Evolutionary conservation across 1,140 invertebrate species (phyloP), one percentile per base, ranked within the genome.

Genomic region (Aphidius gifuensis): DNA sequence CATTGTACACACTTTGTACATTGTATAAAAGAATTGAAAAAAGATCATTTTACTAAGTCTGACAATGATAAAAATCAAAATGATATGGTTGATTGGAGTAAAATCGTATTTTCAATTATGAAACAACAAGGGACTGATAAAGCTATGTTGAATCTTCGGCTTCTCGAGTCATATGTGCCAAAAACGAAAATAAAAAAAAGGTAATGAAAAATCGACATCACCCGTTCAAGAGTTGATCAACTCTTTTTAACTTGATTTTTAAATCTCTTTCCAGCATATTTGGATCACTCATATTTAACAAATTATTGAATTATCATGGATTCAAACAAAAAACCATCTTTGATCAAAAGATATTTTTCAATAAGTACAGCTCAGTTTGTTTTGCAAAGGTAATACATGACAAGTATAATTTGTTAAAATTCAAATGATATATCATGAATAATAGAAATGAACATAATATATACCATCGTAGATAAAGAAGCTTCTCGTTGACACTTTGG

Each of bases 221-320:
- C 9, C 4, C 11, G 4, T 16, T 40, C 23, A 1, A 32, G 4
- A 42, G 38, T 2, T n/a, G 1, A 39, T 58, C 16, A 54, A 43
- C 8, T 55, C 54, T 59, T 40, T 45, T 58, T 39, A 9, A 58
- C 46, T 67, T 56, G 32, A 66, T 62, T 21, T 65, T 54, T 59
- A 9, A 49, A 49, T 50, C 4, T 5, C n/a, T 58, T 75, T 76
- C 23, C 60, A 82, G 80, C 45, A 66, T 81, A 39, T 80, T 77
- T 64, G 72, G 78, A n/a, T 74, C 76, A 11, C 66, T 81, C 1
- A 68, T 82, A 64, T 81, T 79, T 66, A 73, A 76, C 23, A 77
- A 79, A 67, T 75, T 82, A 58, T 58, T 82, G 38, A 66, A 73
- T 59, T 72, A 66, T 8, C 70, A 75, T 68, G 79, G 75, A 42